Base-by-base conservation (phyloP, 64 coral and sea anemone species). In the Astreopora myriophthalma region DNA sequence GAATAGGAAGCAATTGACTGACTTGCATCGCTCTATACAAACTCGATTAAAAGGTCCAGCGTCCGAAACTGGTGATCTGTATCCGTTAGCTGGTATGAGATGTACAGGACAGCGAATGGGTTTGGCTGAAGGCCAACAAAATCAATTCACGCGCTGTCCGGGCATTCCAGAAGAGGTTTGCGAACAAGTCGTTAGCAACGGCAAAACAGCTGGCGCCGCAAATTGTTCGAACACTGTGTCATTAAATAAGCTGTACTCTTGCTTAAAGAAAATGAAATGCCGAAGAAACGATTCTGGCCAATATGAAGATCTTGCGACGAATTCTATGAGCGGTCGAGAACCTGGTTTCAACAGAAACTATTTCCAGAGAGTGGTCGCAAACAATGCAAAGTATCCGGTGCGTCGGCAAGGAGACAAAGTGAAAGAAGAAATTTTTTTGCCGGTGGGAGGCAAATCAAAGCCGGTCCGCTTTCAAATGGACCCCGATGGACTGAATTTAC, bases 391-490 rank as follows among this genome's bases (percentile, higher is more conserved):
- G 30, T 8, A 42, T 25, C 6, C 68, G 17, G 9, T 9, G 12
- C 17, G 70, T 26, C 64, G n/a, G n/a, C 69, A 30, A 34, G 28
- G 79, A 26, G 79, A 69, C 8, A 68, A 64, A n/a, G n/a, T n/a
- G n/a, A n/a, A n/a, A 19, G 90, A 92, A 61, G 90, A 92, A 38
- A 68, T 92, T 8, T 92, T 92, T 44, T 63, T 92, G 69, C 51
- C 86, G 27, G 34, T 92, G 17, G 90, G 90, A 7, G 90, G 90
- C 23, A 92, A 92, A 37, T 92, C 90, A 19, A 92, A 92, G 39
- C 90, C 90, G 1, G 90, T 92, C 19, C 80, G 90, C 52, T 92
- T 86, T 49, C 25, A 85, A 72, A 84, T 86, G 0, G 76, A 76
- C 24, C 80, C 80, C 8, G 58, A 66, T n/a, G 84, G 67, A 17